These are phyloP conservation scores for Microplitis manilae DNA, from an alignment of 2,888 invertebrate species.

Conservation along the genomic window DNA sequence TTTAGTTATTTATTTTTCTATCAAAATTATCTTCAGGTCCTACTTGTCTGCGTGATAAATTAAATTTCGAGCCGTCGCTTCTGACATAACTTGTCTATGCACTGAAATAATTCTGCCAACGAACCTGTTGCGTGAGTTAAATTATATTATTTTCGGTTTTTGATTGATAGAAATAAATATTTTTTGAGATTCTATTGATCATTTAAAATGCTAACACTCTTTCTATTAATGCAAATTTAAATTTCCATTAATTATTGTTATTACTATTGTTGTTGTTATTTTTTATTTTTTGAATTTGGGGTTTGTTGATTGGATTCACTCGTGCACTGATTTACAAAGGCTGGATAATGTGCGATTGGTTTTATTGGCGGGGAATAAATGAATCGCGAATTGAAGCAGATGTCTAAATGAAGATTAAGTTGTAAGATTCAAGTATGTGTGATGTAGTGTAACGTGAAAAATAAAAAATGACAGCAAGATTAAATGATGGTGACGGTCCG, in stretches of 20 bases:
- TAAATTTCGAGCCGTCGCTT: neutral
- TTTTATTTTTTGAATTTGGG: neutral
- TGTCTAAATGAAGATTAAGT: neutral
- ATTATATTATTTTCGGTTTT: too few relatives aligned
- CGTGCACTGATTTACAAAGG: neutral
- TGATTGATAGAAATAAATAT: too few relatives aligned
- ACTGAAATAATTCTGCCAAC: neutral
- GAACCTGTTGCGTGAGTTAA: neutral
- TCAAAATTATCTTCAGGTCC: too few relatives aligned
- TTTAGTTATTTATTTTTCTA: too few relatives aligned
- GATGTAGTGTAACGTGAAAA: neutral
- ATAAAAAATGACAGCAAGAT: slow-evolving; percentile 44
- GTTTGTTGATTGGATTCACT: neutral
- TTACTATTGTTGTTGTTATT: neutral
- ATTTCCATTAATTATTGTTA: neutral
- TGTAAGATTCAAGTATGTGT: neutral
- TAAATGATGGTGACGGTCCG: slow-evolving; percentile 59
- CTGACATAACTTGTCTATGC: neutral
- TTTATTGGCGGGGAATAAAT: neutral
- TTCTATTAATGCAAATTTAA: neutral
- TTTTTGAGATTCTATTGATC: neutral
- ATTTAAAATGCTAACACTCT: neutral
- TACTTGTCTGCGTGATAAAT: neutral
- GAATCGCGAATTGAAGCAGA: neutral
- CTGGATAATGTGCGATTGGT: neutral